These are phyloP conservation scores for Callopanchax toddi DNA, from an alignment of 2,113 vertebrate species.

Conservation along the genomic window DNA sequence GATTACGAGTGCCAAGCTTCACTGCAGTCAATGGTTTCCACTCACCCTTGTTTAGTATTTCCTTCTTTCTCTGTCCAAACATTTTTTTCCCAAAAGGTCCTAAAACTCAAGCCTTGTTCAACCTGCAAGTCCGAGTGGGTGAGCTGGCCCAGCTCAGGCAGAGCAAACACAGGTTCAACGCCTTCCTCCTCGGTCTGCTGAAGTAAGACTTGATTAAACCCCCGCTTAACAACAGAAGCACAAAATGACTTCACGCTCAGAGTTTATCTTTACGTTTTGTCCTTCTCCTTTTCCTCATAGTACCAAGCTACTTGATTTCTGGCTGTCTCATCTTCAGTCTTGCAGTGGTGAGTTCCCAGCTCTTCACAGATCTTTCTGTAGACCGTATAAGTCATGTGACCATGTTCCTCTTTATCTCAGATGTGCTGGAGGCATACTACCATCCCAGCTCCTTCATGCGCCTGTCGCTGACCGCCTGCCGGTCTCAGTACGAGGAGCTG, in stretches of 20 bases:
- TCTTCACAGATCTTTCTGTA: background rate
- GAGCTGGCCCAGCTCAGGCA: conserved; percentile 85
- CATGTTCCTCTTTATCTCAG: conserved; percentile 68
- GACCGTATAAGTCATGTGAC: background rate
- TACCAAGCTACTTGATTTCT: conserved; percentile 89
- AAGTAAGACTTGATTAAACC: conserved; percentile 78
- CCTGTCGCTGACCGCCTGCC: conserved; percentile 84
- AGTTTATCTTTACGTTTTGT: background rate
- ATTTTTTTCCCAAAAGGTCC: conserved; percentile 74
- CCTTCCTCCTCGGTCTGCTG: conserved; percentile 92
- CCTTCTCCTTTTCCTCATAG: conserved; percentile 65
- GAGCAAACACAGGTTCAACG: conserved; percentile 89
- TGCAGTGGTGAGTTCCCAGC: conserved; percentile 81
- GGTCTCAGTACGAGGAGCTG: conserved; percentile 90
- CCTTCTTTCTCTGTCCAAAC: conserved; percentile 1
- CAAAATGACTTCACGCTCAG: background rate
- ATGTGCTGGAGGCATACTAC: conserved; percentile 91
- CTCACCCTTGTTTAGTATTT: conserved; percentile 14
- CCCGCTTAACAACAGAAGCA: background rate
- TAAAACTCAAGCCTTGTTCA: conserved; percentile 77
- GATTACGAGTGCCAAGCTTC: conserved; percentile 34
- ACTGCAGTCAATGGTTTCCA: conserved; percentile 14
- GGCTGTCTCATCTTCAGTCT: conserved; percentile 90
- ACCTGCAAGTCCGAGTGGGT: conserved; percentile 84
- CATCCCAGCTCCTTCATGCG: conserved; percentile 88